Evolutionary conservation across 2,888 invertebrate genomes (phyloP).

Genomic region (Diaprepes abbreviatus): DNA sequence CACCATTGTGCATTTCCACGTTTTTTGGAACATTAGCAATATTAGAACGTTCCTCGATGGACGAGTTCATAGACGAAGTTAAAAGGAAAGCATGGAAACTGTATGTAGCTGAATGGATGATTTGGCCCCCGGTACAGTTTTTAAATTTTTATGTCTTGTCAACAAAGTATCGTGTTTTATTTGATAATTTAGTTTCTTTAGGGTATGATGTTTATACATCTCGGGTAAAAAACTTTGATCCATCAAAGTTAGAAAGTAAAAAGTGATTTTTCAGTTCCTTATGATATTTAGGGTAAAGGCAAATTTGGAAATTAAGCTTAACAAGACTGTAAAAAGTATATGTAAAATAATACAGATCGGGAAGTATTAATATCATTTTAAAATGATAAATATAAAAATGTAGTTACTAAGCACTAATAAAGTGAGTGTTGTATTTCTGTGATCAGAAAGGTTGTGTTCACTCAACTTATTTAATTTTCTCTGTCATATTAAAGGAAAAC

Average conservation of each 20-base stretch:
- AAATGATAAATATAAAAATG: no score
- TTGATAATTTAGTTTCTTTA: conserved; percentile 77
- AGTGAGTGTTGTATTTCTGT: no score
- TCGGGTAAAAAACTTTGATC: conserved; percentile 75
- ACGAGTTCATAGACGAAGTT: conserved; percentile 78
- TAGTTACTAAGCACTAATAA: no score
- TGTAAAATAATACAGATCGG: no score
- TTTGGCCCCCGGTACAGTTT: conserved; percentile 94
- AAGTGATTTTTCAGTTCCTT: neutral
- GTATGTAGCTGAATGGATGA: conserved; percentile 89
- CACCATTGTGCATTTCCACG: conserved; percentile 82
- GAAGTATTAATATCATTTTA: no score
- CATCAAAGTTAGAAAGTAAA: conserved; percentile 1
- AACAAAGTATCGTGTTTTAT: conserved; percentile 85
- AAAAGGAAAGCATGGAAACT: conserved; percentile 81
- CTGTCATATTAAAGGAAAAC: no score
- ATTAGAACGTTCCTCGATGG: conserved; percentile 75
- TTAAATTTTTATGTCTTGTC: conserved; percentile 93
- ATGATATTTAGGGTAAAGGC: neutral
- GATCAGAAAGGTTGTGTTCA: no score
- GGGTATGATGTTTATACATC: conserved; percentile 90
- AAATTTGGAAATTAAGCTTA: neutral
- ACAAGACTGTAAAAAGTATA: no score
- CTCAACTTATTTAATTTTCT: no score
- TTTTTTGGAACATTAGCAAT: conserved; percentile 84